Base-by-base conservation (phyloP, 2,113 vertebrate species). In the Saiga tatarica region DNA sequence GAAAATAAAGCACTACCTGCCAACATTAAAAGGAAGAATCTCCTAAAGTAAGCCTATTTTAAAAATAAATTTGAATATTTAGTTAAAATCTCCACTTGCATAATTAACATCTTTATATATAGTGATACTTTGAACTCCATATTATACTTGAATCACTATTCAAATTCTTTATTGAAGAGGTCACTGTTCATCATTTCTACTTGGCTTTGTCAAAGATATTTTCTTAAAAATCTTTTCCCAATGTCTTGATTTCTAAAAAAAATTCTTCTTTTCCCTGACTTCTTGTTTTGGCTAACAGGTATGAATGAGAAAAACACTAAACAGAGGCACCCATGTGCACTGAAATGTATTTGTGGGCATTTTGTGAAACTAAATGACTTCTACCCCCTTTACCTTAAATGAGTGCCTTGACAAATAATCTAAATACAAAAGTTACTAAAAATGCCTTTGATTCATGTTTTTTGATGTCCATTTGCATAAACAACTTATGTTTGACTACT, bases 211-310 rank as follows among this genome's bases (percentile, higher is more conserved):
- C 14, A 28, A 88, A 94, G 14, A 81, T 3, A 17, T 88, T 94
- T 97, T 84, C 30, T 85, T 94, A 53, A 85, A 94, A 95, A 74
- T 36, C 16, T 84, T 91, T 89, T 42, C 50, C 64, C 17, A 93
- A 28, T 84, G 21, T 92, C 23, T 93, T 96, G 21, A 94, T 76
- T 91, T 89, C 59, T 83, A 23, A 86, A 93, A 78, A 87, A 85
- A 82, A 6, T 50, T 89, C 19, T 52, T 30, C 59, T 91, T 93
- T 95, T 62, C 7, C 2, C 2, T 28, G 3, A 57, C 28, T 92
- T 91, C 9, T 17, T 26, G 21, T 50, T 95, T 97, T 53, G 36
- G 47, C 59, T 5, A 1, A 36, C 28, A 94, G 53, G 92, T 76
- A 95, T 26, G 4, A 45, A 47, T 88, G 19, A 97, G n/a, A 59